Conservation (phyloP, 2,888 invertebrate species). For the Chymomyza fuscimana region DNA sequence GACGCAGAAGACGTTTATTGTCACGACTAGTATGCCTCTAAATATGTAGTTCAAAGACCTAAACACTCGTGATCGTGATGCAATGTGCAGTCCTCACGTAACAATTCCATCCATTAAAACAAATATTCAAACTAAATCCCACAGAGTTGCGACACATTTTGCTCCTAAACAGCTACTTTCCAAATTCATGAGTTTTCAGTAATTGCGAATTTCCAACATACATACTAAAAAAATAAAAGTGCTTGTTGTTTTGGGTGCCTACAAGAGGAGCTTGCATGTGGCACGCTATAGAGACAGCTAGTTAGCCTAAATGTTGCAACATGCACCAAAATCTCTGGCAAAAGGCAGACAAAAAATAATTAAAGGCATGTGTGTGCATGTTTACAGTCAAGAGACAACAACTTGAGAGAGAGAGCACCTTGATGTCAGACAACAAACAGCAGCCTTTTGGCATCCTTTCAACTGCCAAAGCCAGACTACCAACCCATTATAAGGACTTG, state of each 20-base stretch:
- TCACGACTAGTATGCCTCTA: too few species aligned
- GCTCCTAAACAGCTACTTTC: too few species aligned
- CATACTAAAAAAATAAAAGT: background rate
- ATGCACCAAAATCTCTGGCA: background rate
- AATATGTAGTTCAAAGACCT: too few species aligned
- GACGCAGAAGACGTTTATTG: too few species aligned
- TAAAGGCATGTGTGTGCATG: background rate
- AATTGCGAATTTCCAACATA: background rate
- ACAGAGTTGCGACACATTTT: too few species aligned
- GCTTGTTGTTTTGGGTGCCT: background rate
- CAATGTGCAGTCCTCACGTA: too few species aligned
- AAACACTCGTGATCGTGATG: too few species aligned
- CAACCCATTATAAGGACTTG: background rate
- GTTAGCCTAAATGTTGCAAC: conserved; percentile 46
- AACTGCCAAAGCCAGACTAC: background rate
- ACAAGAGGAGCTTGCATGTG: conserved; percentile 2
- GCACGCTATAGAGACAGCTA: conserved; percentile 18
- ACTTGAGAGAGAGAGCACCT: background rate
- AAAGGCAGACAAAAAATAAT: conserved; percentile 6
- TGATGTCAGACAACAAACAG: conserved; percentile 2
- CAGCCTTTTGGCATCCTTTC: conserved; percentile 21
- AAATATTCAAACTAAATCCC: too few species aligned
- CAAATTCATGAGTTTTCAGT: too few species aligned
- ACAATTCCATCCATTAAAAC: too few species aligned
- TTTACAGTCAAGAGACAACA: conserved; percentile 2